Evolutionary conservation across 2,888 invertebrate species (phyloP).

Genomic region (Oligia latruncula): DNA sequence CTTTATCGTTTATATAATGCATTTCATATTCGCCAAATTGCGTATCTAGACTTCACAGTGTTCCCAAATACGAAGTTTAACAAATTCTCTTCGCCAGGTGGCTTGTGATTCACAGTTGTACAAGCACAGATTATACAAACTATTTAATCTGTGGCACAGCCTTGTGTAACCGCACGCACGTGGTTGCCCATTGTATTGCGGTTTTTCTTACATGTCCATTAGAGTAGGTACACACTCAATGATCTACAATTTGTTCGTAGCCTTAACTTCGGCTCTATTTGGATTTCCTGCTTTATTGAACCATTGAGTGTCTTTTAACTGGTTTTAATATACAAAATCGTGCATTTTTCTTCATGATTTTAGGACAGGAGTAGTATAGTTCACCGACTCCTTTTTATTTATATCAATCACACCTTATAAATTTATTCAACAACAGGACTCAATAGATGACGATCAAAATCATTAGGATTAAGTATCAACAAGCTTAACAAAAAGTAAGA

Average conservation of each 20-base stretch:
- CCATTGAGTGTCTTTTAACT: neutral
- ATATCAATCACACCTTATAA: neutral
- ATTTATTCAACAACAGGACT: neutral
- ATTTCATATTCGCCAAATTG: constrained; percentile 1
- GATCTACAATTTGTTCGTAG: constrained; percentile 32
- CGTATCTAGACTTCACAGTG: neutral
- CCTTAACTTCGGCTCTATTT: constrained; percentile 27
- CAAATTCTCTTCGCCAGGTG: constrained; percentile 46
- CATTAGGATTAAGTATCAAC: neutral
- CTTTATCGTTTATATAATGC: neutral
- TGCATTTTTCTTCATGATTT: neutral
- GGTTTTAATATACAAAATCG: too few species aligned
- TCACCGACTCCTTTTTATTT: neutral
- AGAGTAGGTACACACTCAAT: constrained; percentile 16
- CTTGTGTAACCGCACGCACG: constrained; percentile 66
- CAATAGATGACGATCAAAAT: neutral
- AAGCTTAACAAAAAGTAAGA: neutral
- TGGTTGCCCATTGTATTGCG: constrained; percentile 52
- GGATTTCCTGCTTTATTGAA: constrained; percentile 27
- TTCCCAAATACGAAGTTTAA: constrained; percentile 15
- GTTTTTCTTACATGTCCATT: constrained; percentile 53
- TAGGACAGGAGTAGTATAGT: neutral
- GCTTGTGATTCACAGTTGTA: constrained; percentile 41
- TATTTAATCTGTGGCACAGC: constrained; percentile 40
- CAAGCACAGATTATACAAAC: constrained; percentile 26